Percentiles rank a stretch among this genome's conserved stretches.
Evolutionary conservation across 2,888 invertebrate genomes (phyloP).

Genomic region (Meteorus colon): DNA sequence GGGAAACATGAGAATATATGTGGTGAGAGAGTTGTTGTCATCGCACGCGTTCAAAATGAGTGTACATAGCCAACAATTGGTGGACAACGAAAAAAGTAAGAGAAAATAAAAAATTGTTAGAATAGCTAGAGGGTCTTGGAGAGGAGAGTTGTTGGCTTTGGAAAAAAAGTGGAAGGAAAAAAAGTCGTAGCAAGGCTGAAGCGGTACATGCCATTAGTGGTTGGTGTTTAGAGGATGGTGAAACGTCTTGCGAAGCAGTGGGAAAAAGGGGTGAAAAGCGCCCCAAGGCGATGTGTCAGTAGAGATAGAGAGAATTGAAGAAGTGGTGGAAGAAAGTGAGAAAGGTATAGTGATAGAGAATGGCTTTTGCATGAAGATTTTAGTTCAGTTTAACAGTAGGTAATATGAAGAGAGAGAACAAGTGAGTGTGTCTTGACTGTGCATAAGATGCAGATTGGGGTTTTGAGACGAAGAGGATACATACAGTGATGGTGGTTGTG

Average conservation of each 20-base stretch:
- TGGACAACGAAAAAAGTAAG: not conserved
- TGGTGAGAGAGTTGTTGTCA: not conserved
- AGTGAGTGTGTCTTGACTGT: not conserved
- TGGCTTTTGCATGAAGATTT: not conserved
- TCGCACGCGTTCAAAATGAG: conserved; percentile 12
- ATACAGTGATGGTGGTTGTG: not conserved
- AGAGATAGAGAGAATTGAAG: not conserved
- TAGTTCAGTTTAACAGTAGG: conserved; percentile 16
- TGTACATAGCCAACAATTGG: not conserved
- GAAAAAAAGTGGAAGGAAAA: not conserved
- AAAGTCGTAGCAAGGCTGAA: conserved; percentile 20
- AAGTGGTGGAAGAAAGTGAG: not conserved
- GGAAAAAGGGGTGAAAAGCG: not conserved
- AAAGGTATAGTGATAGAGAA: not conserved
- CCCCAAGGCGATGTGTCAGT: conserved; percentile 8
- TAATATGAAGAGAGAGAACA: not conserved
- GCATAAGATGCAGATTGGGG: conserved; percentile 16
- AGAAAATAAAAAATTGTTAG: conserved; percentile 29
- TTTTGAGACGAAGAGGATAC: not conserved
- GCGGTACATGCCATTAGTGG: not conserved
- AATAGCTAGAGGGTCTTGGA: conserved; percentile 9
- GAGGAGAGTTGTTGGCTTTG: conserved; percentile 4
- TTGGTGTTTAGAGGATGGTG: conserved; percentile 1
- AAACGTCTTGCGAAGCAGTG: not conserved
- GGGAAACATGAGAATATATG: not conserved